phyloP scores from a whole-genome alignment of 1,140 invertebrate species.

The Cardiocondyla obscurior region DNA sequence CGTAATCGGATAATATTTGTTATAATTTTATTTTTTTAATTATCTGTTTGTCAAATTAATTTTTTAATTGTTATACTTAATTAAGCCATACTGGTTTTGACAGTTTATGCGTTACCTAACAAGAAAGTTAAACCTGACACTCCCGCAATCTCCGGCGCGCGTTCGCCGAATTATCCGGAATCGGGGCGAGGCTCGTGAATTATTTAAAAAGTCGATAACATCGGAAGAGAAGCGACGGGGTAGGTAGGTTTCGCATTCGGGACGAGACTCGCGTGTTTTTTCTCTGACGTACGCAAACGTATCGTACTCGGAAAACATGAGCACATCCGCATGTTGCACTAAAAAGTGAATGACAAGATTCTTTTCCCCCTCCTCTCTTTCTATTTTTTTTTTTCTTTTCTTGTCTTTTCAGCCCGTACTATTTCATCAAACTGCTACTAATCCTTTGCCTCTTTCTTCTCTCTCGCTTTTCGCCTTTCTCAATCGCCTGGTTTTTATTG shows the following conservation, averaged over 20 bases:
- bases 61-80: not conserved
- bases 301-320: conserved; percentile 29
- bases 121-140: conserved; percentile 37
- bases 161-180: conserved; percentile 26
- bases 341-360: conserved; percentile 21
- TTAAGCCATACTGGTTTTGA: not conserved
- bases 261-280: conserved; percentile 42
- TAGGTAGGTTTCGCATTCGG: conserved; percentile 26
- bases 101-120: conserved; percentile 4
- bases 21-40: too few species aligned
- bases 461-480: not conserved
- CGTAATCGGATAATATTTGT: too few species aligned
- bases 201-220: conserved; percentile 53
- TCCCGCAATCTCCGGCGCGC: conserved; percentile 25
- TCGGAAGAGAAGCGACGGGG: not conserved
- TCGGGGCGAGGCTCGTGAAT: conserved; percentile 42
- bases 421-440: conserved; percentile 26
- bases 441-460: not conserved
- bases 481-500: conserved; percentile 59
- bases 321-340: not conserved
- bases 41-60: not conserved
- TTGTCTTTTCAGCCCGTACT: conserved; percentile 46
- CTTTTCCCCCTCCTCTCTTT: too few species aligned
- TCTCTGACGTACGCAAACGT: conserved; percentile 31
- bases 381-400: too few species aligned